Percentiles rank a stretch among this genome's conserved stretches.
Conservation (phyloP, 2,888 invertebrate genomes). For the Neoascia interrupta region DNA sequence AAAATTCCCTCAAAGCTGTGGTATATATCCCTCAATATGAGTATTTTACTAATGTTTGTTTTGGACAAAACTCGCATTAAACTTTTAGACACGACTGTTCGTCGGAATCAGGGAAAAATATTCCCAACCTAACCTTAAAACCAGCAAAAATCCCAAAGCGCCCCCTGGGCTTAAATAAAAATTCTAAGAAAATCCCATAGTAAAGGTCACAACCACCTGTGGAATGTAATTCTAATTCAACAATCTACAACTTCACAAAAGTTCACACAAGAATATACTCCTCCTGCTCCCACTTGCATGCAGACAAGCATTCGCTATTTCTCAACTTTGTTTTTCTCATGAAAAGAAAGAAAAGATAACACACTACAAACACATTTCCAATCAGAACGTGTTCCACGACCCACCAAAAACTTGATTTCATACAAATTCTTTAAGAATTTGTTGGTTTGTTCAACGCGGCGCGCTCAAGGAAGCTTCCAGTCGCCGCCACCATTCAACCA, state of each 20-base stretch:
- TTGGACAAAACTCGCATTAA: too few relatives aligned
- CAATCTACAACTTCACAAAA: neutral
- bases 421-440: conserved; percentile 28
- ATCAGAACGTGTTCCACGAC: conserved; percentile 36
- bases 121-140: too few relatives aligned
- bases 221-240: neutral
- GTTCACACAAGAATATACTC: neutral
- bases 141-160: too few relatives aligned
- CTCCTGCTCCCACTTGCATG: conserved; percentile 7
- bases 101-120: too few relatives aligned
- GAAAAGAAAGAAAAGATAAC: neutral
- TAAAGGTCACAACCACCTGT: neutral
- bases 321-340: neutral
- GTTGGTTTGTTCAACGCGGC: conserved; percentile 14
- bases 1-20: too few relatives aligned
- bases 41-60: too few relatives aligned
- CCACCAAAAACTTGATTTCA: conserved; percentile 41
- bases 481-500: conserved; percentile 41
- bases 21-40: too few relatives aligned
- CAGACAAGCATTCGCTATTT: neutral
- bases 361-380: conserved; percentile 12
- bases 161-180: too few relatives aligned
- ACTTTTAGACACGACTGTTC: too few relatives aligned
- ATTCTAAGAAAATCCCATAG: too few relatives aligned
- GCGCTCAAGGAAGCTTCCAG: conserved; percentile 28